A percentile compares a stretch with the other conserved stretches of the same genome.
phyloP scores from a whole-genome alignment of 2,888 invertebrate species.

The Therioaphis trifolii region DNA sequence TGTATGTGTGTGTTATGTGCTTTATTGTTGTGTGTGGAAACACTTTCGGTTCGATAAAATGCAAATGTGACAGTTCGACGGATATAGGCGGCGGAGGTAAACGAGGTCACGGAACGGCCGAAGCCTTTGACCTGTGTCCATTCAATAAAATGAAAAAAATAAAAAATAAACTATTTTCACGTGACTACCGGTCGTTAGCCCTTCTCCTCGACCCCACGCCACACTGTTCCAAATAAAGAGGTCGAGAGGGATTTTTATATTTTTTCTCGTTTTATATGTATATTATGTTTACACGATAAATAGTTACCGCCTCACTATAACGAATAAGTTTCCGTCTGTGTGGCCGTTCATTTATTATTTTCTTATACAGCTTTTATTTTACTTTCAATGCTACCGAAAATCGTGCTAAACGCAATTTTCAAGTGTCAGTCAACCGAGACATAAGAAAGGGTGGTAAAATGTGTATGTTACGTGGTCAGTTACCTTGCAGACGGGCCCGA shows the following conservation, averaged over 20 bases:
- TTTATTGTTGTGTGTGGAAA: slow-evolving; percentile 11
- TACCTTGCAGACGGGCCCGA: slow-evolving; percentile 30
- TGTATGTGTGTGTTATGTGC: too few relatives aligned
- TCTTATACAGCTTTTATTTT: slow-evolving; percentile 1
- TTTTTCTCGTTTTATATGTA: background rate
- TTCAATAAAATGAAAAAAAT: slow-evolving; percentile 32
- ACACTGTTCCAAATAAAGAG: background rate
- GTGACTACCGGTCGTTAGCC: slow-evolving; percentile 60
- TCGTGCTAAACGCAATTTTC: slow-evolving; percentile 51
- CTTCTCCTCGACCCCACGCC: background rate
- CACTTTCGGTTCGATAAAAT: slow-evolving; percentile 59
- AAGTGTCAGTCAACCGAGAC: slow-evolving; percentile 42
- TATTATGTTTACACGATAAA: slow-evolving; percentile 18
- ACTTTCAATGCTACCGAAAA: background rate
- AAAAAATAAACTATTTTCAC: slow-evolving; percentile 39
- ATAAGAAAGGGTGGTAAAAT: slow-evolving; percentile 9
- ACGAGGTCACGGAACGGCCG: slow-evolving; percentile 56
- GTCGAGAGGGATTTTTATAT: slow-evolving; percentile 13
- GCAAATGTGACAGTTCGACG: slow-evolving; percentile 54
- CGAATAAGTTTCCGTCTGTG: slow-evolving; percentile 13
- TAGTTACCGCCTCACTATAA: background rate
- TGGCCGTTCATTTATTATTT: background rate
- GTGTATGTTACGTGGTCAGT: slow-evolving; percentile 36
- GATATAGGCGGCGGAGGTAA: background rate
- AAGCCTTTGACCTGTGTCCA: slow-evolving; percentile 62